Percentiles rank a stretch among this genome's conserved stretches.
Conservation (phyloP, 2,888 invertebrate species). For the Pseudococcus viburni region DNA sequence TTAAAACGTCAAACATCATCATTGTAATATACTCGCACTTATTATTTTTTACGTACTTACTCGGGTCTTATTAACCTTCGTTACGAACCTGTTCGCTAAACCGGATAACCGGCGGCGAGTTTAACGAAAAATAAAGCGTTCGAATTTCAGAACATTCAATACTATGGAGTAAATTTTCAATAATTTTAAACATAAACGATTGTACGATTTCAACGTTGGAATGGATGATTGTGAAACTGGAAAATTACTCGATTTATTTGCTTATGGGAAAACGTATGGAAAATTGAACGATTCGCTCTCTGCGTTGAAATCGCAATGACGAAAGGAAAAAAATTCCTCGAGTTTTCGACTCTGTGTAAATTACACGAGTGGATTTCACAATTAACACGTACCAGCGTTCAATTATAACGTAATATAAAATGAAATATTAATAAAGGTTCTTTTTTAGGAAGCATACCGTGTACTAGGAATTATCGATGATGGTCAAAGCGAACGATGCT, state of each 20-base stretch:
- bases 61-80: neutral
- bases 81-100: slow-evolving; percentile 8
- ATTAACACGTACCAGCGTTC: no score
- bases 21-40: neutral
- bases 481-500: no score
- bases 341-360: no score
- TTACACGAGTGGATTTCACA: no score
- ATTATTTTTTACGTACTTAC: neutral
- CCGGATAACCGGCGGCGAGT: neutral
- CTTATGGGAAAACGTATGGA: neutral
- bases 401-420: no score
- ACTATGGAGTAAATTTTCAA: neutral
- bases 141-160: neutral
- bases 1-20: neutral
- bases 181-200: neutral
- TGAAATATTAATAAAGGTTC: no score
- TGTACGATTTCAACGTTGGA: neutral
- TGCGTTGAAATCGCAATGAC: neutral
- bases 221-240: neutral
- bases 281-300: neutral
- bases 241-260: neutral
- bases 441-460: no score
- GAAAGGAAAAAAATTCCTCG: no score
- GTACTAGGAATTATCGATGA: no score
- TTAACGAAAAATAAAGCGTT: neutral